Conservation (phyloP, 2,113 vertebrate genomes). For the Phyllostomus discolor region DNA sequence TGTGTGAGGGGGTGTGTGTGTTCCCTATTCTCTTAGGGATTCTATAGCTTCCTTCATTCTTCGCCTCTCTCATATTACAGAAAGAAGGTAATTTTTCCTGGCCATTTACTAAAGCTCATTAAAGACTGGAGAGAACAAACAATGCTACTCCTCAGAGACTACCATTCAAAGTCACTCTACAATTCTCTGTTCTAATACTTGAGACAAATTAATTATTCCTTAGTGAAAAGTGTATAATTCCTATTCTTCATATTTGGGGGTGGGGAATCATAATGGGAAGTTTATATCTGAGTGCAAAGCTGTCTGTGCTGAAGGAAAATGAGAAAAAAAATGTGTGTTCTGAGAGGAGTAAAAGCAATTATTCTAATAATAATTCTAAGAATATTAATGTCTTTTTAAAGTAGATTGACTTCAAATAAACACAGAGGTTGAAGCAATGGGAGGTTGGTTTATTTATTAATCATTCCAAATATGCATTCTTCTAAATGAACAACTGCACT, state of each 20-base stretch:
- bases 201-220: slow-evolving; percentile 99
- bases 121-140: slow-evolving; percentile 95
- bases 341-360: slow-evolving; percentile 91
- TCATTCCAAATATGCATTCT: slow-evolving; percentile 82
- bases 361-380: slow-evolving; percentile 94
- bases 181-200: slow-evolving; percentile 98
- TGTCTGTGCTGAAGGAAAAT: slow-evolving; percentile 93
- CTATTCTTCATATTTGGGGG: slow-evolving; percentile 87
- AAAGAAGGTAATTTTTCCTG: slow-evolving; percentile 94
- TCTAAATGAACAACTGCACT: slow-evolving; percentile 81
- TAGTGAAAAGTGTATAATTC: slow-evolving; percentile 95
- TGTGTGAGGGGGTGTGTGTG: slow-evolving; percentile 33
- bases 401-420: slow-evolving; percentile 93
- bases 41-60: slow-evolving; percentile 89
- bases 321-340: slow-evolving; percentile 88
- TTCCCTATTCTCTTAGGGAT: slow-evolving; percentile 80
- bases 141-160: slow-evolving; percentile 95
- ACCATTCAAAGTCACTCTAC: slow-evolving; percentile 95
- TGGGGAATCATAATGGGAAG: slow-evolving; percentile 88
- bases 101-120: slow-evolving; percentile 99
- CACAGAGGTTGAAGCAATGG: slow-evolving; percentile 81
- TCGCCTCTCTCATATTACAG: slow-evolving; percentile 92
- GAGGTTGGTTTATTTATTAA: slow-evolving; percentile 84
- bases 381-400: slow-evolving; percentile 93
- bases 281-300: slow-evolving; percentile 90